Percentiles rank a stretch among this genome's conserved stretches.
Conservation (phyloP, 37 sponge, comb jelly and placozoan genomes). For the Aplysina aerophoba region DNA sequence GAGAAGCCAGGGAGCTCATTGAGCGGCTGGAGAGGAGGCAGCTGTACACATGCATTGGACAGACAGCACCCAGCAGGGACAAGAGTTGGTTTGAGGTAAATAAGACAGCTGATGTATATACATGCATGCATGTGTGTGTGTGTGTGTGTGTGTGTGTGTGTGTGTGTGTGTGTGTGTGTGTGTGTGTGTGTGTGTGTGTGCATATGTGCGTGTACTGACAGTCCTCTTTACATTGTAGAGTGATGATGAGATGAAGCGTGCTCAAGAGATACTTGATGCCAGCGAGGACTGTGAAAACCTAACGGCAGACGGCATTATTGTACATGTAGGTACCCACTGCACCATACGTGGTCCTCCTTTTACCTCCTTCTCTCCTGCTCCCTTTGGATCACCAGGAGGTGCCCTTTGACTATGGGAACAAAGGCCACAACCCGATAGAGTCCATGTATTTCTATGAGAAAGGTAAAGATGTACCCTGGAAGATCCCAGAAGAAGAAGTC, state of each 20-base stretch:
- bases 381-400: no score
- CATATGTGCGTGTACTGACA: not conserved
- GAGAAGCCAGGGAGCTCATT: not conserved
- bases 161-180: no score
- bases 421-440: conserved; percentile 80
- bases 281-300: no score
- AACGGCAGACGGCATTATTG: no score
- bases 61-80: conserved; percentile 75
- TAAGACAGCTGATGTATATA: not conserved
- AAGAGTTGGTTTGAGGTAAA: no score
- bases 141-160: not conserved
- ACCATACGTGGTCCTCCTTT: no score
- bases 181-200: not conserved
- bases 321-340: no score
- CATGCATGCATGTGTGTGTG: not conserved
- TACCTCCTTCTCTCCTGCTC: no score
- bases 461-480: conserved; percentile 63
- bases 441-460: conserved; percentile 83
- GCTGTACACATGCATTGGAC: conserved; percentile 83
- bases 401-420: conserved; percentile 87
- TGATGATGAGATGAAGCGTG: no score
- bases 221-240: no score
- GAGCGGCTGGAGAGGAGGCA: conserved; percentile 60
- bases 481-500: conserved; percentile 78
- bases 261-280: no score